Conservation (phyloP, 2,888 invertebrate genomes). For the Agrotis ipsilon region DNA sequence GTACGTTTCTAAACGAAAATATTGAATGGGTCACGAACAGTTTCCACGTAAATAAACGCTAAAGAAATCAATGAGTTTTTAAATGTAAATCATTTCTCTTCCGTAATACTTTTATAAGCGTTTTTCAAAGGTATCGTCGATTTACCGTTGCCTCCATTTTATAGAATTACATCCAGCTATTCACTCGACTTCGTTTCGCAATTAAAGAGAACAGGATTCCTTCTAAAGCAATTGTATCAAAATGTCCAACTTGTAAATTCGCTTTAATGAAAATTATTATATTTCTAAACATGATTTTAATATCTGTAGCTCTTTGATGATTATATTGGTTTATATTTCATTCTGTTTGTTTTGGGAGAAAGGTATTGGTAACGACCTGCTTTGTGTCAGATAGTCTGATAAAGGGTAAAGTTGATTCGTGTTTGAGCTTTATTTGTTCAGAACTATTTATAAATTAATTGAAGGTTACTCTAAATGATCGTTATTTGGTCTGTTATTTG, state of each 20-base stretch:
- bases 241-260: conserved; percentile 47
- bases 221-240: conserved; percentile 54
- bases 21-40: conserved; percentile 28
- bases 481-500: conserved; percentile 5
- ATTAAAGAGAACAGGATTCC: conserved; percentile 57
- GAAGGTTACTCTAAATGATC: conserved; percentile 14
- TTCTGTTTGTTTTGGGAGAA: conserved; percentile 44
- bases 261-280: conserved; percentile 51
- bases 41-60: conserved; percentile 41
- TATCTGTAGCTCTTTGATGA: conserved; percentile 35
- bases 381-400: conserved; percentile 22
- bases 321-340: conserved; percentile 49
- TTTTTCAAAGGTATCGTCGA: conserved; percentile 49
- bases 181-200: conserved; percentile 45
- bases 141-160: conserved; percentile 54
- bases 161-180: conserved; percentile 45
- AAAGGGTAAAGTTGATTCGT: conserved; percentile 21
- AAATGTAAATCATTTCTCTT: conserved; percentile 51
- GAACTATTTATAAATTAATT: conserved; percentile 25
- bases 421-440: conserved; percentile 12
- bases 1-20: conserved; percentile 23
- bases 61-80: conserved; percentile 48
- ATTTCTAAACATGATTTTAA: conserved; percentile 58
- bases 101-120: conserved; percentile 51
- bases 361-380: conserved; percentile 18